Evolutionary conservation across 2,113 vertebrate species (phyloP).

Genomic region (Myotis yumanensis): DNA sequence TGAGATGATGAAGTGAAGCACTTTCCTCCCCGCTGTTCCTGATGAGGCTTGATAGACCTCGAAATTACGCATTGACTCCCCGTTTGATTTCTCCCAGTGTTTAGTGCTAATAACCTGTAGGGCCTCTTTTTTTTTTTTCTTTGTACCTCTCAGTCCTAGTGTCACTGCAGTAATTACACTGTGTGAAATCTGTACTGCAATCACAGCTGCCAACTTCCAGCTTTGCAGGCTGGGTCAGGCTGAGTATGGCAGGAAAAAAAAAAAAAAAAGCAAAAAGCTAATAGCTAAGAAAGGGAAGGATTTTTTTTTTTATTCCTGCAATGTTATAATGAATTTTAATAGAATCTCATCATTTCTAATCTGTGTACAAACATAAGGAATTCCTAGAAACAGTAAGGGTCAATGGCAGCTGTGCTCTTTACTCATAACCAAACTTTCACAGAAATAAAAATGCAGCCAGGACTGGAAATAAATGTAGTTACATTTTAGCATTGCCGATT

Average conservation of each 20-base stretch:
- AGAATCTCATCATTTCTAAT: constrained; percentile 78
- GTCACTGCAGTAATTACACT: constrained; percentile 96
- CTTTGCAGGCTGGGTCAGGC: constrained; percentile 88
- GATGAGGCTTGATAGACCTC: constrained; percentile 96
- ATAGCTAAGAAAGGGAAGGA: constrained; percentile 75
- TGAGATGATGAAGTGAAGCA: constrained; percentile 97
- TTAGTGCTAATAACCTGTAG: constrained; percentile 98
- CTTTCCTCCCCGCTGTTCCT: constrained; percentile 96
- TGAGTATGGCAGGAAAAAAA: constrained; percentile 69
- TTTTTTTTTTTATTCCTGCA: constrained; percentile 62
- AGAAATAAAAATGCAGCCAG: constrained; percentile 61
- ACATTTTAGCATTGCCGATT: constrained; percentile 18
- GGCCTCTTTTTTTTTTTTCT: constrained; percentile 90
- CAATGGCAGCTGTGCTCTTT: constrained; percentile 58
- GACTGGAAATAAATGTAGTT: constrained; percentile 25
- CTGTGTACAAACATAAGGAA: constrained; percentile 81
- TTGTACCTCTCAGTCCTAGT: constrained; percentile 93
- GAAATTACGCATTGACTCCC: constrained; percentile 95
- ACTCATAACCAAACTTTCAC: constrained; percentile 52
- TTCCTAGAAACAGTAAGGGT: constrained; percentile 67
- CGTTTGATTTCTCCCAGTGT: constrained; percentile 94
- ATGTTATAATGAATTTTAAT: constrained; percentile 83
- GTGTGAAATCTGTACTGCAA: constrained; percentile 96
- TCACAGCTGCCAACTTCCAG: constrained; percentile 94
- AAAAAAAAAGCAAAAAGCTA: constrained; percentile 79